Evolutionary conservation across 2,888 invertebrate species (phyloP).

Genomic region (Thecocarcelia acutangulata): DNA sequence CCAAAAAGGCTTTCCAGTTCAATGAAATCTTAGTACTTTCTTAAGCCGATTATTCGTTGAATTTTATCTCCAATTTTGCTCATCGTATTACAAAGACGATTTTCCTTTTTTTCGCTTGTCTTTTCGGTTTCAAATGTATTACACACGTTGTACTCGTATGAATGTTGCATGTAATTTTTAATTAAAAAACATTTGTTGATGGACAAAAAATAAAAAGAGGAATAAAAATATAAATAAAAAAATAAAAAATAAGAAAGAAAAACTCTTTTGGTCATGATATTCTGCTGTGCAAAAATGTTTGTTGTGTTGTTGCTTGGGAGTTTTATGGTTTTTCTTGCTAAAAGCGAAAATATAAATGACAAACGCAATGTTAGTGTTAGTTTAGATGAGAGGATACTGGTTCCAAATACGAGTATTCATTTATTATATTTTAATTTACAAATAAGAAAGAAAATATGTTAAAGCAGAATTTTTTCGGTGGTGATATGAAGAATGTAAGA

Average conservation of each 20-base stretch:
- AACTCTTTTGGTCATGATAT: conserved; percentile 31
- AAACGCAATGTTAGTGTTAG: conserved; percentile 33
- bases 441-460: background rate
- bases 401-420: conserved; percentile 39
- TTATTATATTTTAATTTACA: conserved; percentile 45
- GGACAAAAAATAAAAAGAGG: conserved; percentile 5
- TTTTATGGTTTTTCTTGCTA: background rate
- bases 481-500: no score
- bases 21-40: no score
- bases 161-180: conserved; percentile 35
- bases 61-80: no score
- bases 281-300: background rate
- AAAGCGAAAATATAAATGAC: conserved; percentile 30
- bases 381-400: conserved; percentile 39
- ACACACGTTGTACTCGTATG: conserved; percentile 12
- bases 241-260: no score
- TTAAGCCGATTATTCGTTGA: no score
- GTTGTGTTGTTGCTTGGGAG: background rate
- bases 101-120: background rate
- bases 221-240: background rate
- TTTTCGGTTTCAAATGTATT: conserved; percentile 3
- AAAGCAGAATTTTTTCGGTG: background rate
- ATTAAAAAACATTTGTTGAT: conserved; percentile 46
- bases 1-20: no score
- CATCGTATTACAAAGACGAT: no score